Evolutionary conservation across 2,888 invertebrate species (phyloP).

Genomic region (Cabera pusaria): DNA sequence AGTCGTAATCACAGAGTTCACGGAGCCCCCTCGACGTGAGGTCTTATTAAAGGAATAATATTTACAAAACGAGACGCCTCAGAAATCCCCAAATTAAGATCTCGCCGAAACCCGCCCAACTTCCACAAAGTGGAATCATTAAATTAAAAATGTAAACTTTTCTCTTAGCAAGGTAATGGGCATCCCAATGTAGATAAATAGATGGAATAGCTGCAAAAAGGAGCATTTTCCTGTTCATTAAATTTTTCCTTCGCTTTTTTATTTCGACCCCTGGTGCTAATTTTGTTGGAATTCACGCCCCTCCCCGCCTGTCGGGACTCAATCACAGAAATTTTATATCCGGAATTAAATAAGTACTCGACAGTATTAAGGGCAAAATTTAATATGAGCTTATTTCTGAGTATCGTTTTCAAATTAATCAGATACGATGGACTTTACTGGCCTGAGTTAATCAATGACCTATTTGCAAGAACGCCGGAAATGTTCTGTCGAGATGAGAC

Average conservation of each 20-base stretch:
- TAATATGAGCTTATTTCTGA: conserved; percentile 78
- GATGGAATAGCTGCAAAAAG: conserved; percentile 84
- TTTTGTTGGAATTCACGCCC: conserved; percentile 85
- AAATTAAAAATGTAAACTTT: conserved; percentile 85
- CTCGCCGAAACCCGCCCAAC: conserved; percentile 83
- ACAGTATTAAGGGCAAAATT: conserved; percentile 76
- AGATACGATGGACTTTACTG: conserved; percentile 20
- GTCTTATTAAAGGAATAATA: conserved; percentile 84
- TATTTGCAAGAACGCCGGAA: conserved; percentile 13
- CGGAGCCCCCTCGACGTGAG: conserved; percentile 80
- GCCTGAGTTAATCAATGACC: conserved; percentile 18
- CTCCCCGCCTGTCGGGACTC: conserved; percentile 80
- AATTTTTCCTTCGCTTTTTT: conserved; percentile 84
- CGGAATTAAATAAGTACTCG: conserved; percentile 84
- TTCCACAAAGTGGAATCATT: conserved; percentile 85
- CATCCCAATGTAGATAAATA: conserved; percentile 84
- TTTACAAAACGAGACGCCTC: conserved; percentile 84
- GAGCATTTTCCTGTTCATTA: conserved; percentile 85
- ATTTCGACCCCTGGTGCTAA: conserved; percentile 84
- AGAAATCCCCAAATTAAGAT: conserved; percentile 84
- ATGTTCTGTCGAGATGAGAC: conserved; percentile 15
- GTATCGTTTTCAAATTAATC: conserved; percentile 45
- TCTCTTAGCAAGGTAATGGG: conserved; percentile 85
- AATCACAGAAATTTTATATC: conserved; percentile 84
- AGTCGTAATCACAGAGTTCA: conserved; percentile 83